A percentile compares a stretch with the other conserved stretches of the same genome.
Conservation (phyloP, 2,113 vertebrate species). For the Engraulis encrasicolus region DNA sequence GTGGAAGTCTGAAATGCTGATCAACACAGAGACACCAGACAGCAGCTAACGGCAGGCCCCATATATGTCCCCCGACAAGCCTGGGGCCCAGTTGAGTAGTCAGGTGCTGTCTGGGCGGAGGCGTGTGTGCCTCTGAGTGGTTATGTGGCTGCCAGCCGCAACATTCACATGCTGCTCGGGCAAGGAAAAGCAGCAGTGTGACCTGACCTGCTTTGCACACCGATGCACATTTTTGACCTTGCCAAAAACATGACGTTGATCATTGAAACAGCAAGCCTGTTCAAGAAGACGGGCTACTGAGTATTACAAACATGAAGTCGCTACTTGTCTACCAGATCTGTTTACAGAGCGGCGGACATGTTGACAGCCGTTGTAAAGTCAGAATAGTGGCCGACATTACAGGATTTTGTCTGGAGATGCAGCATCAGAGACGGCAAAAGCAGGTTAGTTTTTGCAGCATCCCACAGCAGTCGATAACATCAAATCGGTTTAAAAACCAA, state of each 20-base stretch:
- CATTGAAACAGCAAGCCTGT: neutral
- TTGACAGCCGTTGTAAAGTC: neutral
- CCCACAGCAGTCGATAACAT: neutral
- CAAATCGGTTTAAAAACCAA: conserved; percentile 5
- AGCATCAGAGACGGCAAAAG: conserved; percentile 40
- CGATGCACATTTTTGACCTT: conserved; percentile 25
- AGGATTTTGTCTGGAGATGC: neutral
- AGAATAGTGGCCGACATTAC: neutral
- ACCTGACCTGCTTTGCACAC: conserved; percentile 53
- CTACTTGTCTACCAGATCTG: neutral
- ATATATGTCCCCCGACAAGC: neutral
- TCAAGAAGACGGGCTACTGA: neutral
- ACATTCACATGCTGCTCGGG: neutral
- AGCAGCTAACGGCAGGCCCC: neutral
- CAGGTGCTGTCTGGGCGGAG: conserved; percentile 14
- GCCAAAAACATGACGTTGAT: neutral
- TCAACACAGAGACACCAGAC: conserved; percentile 13
- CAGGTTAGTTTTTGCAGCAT: conserved; percentile 46
- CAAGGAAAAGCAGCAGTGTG: conserved; percentile 26
- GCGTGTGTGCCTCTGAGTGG: neutral
- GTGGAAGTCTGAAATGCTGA: conserved; percentile 16
- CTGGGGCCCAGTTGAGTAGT: conserved; percentile 1
- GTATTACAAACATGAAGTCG: neutral
- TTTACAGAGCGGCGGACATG: neutral
- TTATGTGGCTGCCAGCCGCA: conserved; percentile 17